A percentile compares a stretch with the other conserved stretches of the same genome.
These are phyloP conservation scores for Eclectus roratus DNA, from an alignment of 2,113 vertebrate species.

Conservation along the genomic window DNA sequence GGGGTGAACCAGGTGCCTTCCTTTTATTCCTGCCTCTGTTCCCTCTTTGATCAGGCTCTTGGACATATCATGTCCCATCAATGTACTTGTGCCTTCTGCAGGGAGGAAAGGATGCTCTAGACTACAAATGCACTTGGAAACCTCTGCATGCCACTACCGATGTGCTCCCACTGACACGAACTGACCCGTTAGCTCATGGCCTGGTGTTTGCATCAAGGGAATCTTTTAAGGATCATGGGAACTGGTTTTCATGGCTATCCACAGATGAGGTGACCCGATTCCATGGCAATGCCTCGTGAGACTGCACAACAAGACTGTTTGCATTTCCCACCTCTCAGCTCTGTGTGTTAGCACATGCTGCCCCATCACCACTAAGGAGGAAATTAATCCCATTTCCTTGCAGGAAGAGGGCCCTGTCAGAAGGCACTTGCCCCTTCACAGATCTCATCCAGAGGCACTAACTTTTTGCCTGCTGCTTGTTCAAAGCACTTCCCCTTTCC, in stretches of 20 bases:
- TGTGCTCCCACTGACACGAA: rapidly evolving
- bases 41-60: background rate
- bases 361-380: background rate
- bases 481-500: background rate
- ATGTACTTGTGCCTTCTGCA: background rate
- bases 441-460: background rate
- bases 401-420: background rate
- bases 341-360: background rate
- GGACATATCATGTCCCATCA: rapidly evolving
- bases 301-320: background rate
- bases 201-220: background rate
- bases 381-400: background rate
- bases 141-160: background rate
- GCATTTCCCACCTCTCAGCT: background rate
- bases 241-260: background rate
- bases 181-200: rapidly evolving
- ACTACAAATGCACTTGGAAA: background rate
- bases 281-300: background rate
- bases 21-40: background rate
- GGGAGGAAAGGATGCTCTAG: background rate
- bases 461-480: background rate
- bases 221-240: background rate
- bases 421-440: background rate
- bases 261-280: background rate
- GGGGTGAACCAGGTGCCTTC: background rate